Evolutionary conservation across 2,113 vertebrate genomes (phyloP).

Genomic region (Taurulus bubalis): DNA sequence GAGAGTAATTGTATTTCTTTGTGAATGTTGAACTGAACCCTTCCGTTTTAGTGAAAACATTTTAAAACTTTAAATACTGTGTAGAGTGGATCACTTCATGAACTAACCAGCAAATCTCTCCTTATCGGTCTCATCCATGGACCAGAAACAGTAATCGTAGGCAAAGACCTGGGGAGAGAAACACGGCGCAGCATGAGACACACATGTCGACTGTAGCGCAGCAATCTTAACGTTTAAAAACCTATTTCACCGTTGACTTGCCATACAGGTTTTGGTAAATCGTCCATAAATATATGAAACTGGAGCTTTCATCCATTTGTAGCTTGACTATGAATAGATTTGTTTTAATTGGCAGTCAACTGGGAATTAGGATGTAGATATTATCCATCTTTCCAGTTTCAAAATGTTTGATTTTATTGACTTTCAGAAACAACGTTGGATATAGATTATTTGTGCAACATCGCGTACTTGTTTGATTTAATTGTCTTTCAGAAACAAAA

Average conservation of each 20-base stretch:
- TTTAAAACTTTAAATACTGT: not conserved
- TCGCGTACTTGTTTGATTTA: not conserved
- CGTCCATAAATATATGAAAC: not conserved
- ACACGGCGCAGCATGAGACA: slow-evolving; percentile 11
- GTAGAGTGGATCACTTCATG: not conserved
- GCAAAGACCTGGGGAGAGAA: slow-evolving; percentile 89
- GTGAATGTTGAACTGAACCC: not conserved
- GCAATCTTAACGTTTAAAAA: not conserved
- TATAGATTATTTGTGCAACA: not conserved
- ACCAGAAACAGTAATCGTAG: slow-evolving; percentile 99
- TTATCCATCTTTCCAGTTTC: not conserved
- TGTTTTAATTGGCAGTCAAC: not conserved
- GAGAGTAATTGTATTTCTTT: not conserved
- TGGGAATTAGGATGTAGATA: not conserved
- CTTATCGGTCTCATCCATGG: slow-evolving; percentile 94
- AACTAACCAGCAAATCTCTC: slow-evolving; percentile 93
- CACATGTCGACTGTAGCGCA: not conserved
- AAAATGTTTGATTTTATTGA: not conserved
- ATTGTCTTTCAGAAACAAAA: not conserved
- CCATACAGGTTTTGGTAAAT: not conserved
- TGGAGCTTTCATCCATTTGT: not conserved
- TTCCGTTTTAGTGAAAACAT: not conserved
- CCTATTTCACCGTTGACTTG: not conserved
- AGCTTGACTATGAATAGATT: not conserved
- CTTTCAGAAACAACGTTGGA: not conserved